These are phyloP conservation scores for Ranitomeya imitator DNA, from an alignment of 2,113 vertebrate species.

Conservation along the genomic window DNA sequence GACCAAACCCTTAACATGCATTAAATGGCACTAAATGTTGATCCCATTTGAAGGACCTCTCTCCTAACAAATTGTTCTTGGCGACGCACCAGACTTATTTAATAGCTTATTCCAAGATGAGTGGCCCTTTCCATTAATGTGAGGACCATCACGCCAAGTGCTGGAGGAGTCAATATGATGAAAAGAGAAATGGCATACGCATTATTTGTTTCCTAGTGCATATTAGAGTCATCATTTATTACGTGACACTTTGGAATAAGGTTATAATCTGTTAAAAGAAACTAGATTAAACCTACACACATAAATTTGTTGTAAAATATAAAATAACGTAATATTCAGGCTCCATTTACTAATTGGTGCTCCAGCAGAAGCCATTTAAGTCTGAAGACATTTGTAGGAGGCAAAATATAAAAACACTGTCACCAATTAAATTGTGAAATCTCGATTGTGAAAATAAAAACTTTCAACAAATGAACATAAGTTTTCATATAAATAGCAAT, in stretches of 20 bases:
- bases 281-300: too few relatives aligned
- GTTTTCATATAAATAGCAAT: too few relatives aligned
- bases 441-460: too few relatives aligned
- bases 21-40: constrained; percentile 44
- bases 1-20: constrained; percentile 36
- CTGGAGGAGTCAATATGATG: constrained; percentile 6
- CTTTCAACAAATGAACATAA: too few relatives aligned
- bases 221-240: background rate
- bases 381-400: too few relatives aligned
- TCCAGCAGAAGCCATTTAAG: too few relatives aligned
- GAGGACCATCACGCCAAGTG: background rate
- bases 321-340: too few relatives aligned
- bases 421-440: too few relatives aligned
- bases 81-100: constrained; percentile 35
- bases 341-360: too few relatives aligned
- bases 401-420: too few relatives aligned
- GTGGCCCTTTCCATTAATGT: constrained; percentile 38
- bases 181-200: background rate
- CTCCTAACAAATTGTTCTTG: constrained; percentile 44
- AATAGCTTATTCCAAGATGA: constrained; percentile 32
- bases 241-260: background rate
- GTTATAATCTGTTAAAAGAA: background rate
- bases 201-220: background rate
- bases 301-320: too few relatives aligned
- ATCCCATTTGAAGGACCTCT: constrained; percentile 36